Evolutionary conservation across 2,888 invertebrate genomes (phyloP).

Genomic region (Zelleria hepariella): DNA sequence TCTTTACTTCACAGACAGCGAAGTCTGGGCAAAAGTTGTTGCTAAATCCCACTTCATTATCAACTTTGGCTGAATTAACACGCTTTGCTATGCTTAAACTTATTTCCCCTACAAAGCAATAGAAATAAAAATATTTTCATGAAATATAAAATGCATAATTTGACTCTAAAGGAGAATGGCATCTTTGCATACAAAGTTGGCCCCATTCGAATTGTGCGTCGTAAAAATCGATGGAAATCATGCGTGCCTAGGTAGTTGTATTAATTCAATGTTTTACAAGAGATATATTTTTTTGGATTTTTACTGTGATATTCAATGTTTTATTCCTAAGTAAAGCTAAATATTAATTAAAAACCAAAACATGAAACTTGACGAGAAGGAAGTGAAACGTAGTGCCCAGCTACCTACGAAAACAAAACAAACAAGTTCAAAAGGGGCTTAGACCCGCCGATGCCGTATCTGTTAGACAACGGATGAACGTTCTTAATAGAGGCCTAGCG

Average conservation of each 20-base stretch:
- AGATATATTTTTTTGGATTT: background rate
- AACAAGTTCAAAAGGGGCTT: background rate
- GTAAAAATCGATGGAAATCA: background rate
- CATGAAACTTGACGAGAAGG: too few species aligned
- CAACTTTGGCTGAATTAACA: too few species aligned
- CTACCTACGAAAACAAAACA: background rate
- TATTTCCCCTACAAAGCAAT: too few species aligned
- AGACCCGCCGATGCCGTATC: background rate
- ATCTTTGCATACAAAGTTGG: background rate
- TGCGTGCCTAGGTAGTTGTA: too few species aligned
- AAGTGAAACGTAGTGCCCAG: background rate
- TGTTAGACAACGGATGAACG: conserved; percentile 3
- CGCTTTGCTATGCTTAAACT: background rate
- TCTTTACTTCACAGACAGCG: background rate
- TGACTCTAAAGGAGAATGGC: background rate
- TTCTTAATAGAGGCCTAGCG: conserved; percentile 7
- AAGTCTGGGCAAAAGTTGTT: background rate
- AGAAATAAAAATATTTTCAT: too few species aligned
- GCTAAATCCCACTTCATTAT: background rate
- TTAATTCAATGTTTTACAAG: too few species aligned
- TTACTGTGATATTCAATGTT: too few species aligned
- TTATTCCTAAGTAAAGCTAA: too few species aligned
- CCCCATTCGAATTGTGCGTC: background rate
- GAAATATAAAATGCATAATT: too few species aligned
- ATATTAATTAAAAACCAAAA: too few species aligned